Evolutionary conservation across 2,888 invertebrate genomes (phyloP).

Genomic region (Brenthis hecate): DNA sequence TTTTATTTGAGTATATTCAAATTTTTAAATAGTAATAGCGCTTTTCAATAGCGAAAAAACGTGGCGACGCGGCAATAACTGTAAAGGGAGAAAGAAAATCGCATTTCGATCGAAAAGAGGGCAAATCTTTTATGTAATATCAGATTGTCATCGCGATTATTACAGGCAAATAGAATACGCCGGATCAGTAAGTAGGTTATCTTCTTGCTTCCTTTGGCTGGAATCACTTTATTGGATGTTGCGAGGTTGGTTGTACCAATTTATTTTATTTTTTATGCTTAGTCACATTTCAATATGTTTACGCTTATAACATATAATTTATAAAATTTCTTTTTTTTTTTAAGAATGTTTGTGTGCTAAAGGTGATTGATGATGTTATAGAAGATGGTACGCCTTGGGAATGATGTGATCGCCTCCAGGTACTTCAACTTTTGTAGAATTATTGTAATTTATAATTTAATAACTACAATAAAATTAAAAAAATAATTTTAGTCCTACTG

Average conservation of each 20-base stretch:
- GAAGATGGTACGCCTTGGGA: too few relatives aligned
- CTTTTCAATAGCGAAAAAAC: conserved; percentile 74
- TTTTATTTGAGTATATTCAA: conserved; percentile 77
- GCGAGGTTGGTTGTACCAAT: conserved; percentile 48
- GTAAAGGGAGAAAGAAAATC: conserved; percentile 75
- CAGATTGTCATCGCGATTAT: conserved; percentile 83
- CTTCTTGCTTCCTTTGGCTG: conserved; percentile 76
- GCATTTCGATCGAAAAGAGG: conserved; percentile 81
- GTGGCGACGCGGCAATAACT: conserved; percentile 76
- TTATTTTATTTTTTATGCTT: conserved; percentile 46
- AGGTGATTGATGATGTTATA: too few relatives aligned
- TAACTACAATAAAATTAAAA: too few relatives aligned
- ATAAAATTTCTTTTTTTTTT: too few relatives aligned
- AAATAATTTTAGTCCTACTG: too few relatives aligned
- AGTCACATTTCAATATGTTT: conserved; percentile 42
- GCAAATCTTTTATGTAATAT: conserved; percentile 83
- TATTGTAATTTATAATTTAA: too few relatives aligned
- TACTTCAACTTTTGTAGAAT: too few relatives aligned
- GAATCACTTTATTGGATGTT: conserved; percentile 78
- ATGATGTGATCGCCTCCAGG: too few relatives aligned
- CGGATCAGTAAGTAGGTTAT: conserved; percentile 82
- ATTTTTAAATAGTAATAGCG: conserved; percentile 68
- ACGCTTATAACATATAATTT: neutral
- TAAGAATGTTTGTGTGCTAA: too few relatives aligned
- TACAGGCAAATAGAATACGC: conserved; percentile 82